Percentiles rank a stretch among this genome's conserved stretches.
Evolutionary conservation across 1,140 invertebrate species (phyloP).

Genomic region (Andricus grossulariae): DNA sequence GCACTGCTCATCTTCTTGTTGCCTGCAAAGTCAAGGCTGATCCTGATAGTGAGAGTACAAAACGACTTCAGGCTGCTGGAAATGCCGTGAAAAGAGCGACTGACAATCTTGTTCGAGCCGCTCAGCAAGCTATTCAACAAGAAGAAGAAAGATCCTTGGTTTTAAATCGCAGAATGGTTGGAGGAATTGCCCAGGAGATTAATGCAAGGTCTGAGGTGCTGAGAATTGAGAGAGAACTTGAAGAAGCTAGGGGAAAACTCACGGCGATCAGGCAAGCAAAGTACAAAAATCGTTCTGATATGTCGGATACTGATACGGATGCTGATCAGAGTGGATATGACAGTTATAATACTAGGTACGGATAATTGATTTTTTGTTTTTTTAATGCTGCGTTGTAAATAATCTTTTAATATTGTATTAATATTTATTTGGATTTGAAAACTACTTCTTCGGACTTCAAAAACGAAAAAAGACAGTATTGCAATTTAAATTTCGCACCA

Average conservation of each 20-base stretch:
- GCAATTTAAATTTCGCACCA: too few relatives aligned
- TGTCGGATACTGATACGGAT: slow-evolving; percentile 64
- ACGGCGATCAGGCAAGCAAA: slow-evolving; percentile 90
- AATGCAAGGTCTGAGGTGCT: slow-evolving; percentile 91
- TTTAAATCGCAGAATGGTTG: slow-evolving; percentile 93
- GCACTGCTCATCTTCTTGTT: slow-evolving; percentile 96
- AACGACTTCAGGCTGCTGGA: slow-evolving; percentile 94
- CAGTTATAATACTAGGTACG: slow-evolving; percentile 57
- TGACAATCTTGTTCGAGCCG: slow-evolving; percentile 95
- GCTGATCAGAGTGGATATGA: slow-evolving; percentile 71
- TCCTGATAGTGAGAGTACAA: slow-evolving; percentile 93
- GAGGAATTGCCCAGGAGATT: slow-evolving; percentile 95
- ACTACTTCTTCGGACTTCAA: too few relatives aligned
- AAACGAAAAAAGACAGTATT: too few relatives aligned
- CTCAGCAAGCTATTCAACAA: slow-evolving; percentile 93
- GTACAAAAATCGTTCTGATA: slow-evolving; percentile 79
- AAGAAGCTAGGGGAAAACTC: slow-evolving; percentile 92
- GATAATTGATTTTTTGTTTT: too few relatives aligned
- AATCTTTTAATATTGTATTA: too few relatives aligned
- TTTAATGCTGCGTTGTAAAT: too few relatives aligned
- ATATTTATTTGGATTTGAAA: too few relatives aligned
- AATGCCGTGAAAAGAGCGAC: slow-evolving; percentile 98
- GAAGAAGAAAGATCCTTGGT: slow-evolving; percentile 94
- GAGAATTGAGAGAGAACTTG: slow-evolving; percentile 94
- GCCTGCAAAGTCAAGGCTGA: slow-evolving; percentile 99